Evolutionary conservation across 2,113 vertebrate genomes (phyloP), one percentile per base, ranked within the genome.

Genomic region (Anhinga rufa): DNA sequence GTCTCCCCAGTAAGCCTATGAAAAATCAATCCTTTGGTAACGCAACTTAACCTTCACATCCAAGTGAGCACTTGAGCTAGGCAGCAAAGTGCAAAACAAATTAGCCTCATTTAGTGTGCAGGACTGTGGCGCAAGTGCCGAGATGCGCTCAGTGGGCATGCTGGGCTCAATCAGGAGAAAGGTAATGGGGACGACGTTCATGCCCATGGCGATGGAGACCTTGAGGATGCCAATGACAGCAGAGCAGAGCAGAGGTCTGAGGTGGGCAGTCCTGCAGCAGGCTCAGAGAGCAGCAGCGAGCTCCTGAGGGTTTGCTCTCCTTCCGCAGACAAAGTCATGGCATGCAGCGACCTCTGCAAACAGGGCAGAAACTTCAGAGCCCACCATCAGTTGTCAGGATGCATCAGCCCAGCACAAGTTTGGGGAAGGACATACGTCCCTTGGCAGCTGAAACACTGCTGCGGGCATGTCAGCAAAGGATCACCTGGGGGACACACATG

Each of bases 31-130:
- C 83, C 57, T 86, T 84, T 54, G 38, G 70, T 66, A 80, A 86
- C 49, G 78, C 82, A 77, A 34, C 44, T 93, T 89, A 81, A 97
- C 95, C 96, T 97, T 89, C 94, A 40, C 86, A 74, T 54, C 61
- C 88, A 55, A 72, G 70, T 0, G 4, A 93, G 89, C 10, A 7
- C 91, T 75, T 29, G 19, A 78, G 77, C 76, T 28, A 57, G 57
- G 58, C 14, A 5, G 86, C 76, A 61, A 60, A 90, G 77, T 8
- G 28, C 68, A 32, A 77, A 88, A 72, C 84, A 36, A 51, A 82
- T 29, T 40, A 81, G 74, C 49, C 71, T 54, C 25, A 7, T 24
- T 84, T 10, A 81, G 65, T 4, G 4, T 4, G 13, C 54, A 55
- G 74, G 52, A 57, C 79, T 36, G 87, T 0, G 9, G 81, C 9